phyloP scores from a whole-genome alignment of 2,113 vertebrate genomes.

The Archilochus colubris region DNA sequence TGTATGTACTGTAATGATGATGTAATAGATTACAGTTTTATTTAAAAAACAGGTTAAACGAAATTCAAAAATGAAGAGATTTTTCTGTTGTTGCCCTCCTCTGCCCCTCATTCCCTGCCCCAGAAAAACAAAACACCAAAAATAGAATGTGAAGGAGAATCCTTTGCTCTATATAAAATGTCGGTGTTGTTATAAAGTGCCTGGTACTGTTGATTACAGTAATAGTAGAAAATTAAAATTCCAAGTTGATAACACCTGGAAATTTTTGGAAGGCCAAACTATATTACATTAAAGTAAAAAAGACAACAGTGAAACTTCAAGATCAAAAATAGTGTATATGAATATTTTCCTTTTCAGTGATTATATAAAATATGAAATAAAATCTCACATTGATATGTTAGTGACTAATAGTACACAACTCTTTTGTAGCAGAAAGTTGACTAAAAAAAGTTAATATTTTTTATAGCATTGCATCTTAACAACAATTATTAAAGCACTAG shows the following conservation, averaged over 20 bases:
- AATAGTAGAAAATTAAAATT: background rate
- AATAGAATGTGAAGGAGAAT: background rate
- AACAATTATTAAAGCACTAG: background rate
- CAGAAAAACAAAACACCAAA: background rate
- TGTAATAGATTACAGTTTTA: slow-evolving; percentile 31
- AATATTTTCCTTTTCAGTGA: background rate
- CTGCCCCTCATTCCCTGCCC: too few relatives aligned
- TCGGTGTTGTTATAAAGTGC: background rate
- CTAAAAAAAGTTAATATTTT: background rate
- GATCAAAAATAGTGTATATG: background rate
- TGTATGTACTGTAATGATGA: background rate
- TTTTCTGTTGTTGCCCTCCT: background rate
- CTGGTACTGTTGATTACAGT: background rate
- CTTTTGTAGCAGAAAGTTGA: background rate
- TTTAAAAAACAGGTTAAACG: slow-evolving; percentile 19
- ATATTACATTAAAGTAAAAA: background rate
- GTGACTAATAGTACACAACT: background rate
- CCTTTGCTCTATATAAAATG: background rate
- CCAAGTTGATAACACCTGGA: background rate
- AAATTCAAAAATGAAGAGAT: background rate
- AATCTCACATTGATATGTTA: background rate
- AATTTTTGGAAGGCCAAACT: background rate
- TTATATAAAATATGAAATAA: background rate
- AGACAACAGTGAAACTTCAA: background rate
- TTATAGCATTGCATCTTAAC: background rate